Percentiles rank a stretch among this genome's conserved stretches.
Evolutionary conservation across 2,888 invertebrate genomes (phyloP).

Genomic region (Tillus elongatus): DNA sequence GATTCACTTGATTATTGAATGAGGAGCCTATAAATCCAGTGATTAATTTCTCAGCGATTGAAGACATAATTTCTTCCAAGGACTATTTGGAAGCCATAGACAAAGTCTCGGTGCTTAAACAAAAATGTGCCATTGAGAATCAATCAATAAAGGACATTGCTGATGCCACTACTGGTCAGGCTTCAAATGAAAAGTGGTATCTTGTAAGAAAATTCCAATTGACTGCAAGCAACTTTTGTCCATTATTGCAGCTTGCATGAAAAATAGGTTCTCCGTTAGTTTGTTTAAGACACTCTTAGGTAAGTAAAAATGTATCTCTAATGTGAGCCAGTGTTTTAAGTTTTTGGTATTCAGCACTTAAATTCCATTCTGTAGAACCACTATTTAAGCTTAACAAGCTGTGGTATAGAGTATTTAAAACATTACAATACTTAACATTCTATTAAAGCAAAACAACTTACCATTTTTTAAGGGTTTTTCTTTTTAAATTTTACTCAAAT

Average conservation of each 20-base stretch:
- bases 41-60: constrained; percentile 3
- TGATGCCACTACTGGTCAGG: constrained; percentile 11
- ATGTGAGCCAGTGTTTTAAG: no score
- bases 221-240: constrained; percentile 16
- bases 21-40: neutral
- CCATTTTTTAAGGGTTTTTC: no score
- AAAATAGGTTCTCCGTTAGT: constrained; percentile 8
- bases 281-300: constrained; percentile 10
- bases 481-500: no score
- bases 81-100: constrained; percentile 9
- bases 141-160: constrained; percentile 7
- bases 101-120: neutral
- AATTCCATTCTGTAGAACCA: no score
- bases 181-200: constrained; percentile 16
- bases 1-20: constrained; percentile 9
- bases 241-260: constrained; percentile 11
- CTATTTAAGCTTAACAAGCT: no score
- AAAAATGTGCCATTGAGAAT: neutral
- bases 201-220: constrained; percentile 13
- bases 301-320: no score
- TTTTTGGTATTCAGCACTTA: no score
- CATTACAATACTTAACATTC: no score
- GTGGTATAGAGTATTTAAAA: no score
- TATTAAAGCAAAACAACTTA: no score
- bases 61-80: constrained; percentile 8